Evolutionary conservation across 2,113 vertebrate genomes (phyloP), one percentile per base, ranked within the genome.

Genomic region (Chionis minor): DNA sequence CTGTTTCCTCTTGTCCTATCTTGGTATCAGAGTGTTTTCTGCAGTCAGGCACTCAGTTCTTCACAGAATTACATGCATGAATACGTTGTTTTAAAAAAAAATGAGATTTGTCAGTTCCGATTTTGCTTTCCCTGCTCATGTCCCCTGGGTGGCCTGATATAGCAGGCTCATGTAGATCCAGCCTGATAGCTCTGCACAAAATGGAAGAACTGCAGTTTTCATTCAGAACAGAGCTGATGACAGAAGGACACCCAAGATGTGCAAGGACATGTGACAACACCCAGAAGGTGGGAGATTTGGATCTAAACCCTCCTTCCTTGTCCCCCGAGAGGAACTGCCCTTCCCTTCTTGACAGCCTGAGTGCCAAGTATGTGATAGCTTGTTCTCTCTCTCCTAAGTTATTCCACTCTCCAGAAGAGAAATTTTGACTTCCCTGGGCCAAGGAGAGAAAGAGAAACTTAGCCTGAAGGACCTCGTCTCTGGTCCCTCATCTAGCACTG

Each of bases 111-210:
- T 11, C 54, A 75, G 62, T 44, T 81, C 83, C 56, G 32, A 7
- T 86, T 69, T 17, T 72, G 45, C 51, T 44, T 70, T 58, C 67
- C 27, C 65, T 0, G 0, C 73, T 81, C 30, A 7, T 0, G 0
- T 75, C 9, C n/a, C 73, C 4, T 35, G 14, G n/a, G 32, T 27
- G 28, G 38, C 67, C 51, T 67, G n/a, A 86, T 6, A 47, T 8
- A 72, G 74, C 59, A 84, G 27, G 73, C 52, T 81, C 52, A 61
- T 0, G 1, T 4, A 70, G 56, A 58, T 58, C 28, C 54, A 49
- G 38, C 26, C 74, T 32, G 19, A n/a, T 0, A 84, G 85, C 74
- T 73, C 51, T 67, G 65, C 61, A 81, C 0, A 3, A 78, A 67
- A 74, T 4, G 52, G 81, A 79, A 47, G 44, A 51, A 86, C 12